These are phyloP conservation scores for Germaria angustata DNA, from an alignment of 2,888 invertebrate species.

Conservation along the genomic window DNA sequence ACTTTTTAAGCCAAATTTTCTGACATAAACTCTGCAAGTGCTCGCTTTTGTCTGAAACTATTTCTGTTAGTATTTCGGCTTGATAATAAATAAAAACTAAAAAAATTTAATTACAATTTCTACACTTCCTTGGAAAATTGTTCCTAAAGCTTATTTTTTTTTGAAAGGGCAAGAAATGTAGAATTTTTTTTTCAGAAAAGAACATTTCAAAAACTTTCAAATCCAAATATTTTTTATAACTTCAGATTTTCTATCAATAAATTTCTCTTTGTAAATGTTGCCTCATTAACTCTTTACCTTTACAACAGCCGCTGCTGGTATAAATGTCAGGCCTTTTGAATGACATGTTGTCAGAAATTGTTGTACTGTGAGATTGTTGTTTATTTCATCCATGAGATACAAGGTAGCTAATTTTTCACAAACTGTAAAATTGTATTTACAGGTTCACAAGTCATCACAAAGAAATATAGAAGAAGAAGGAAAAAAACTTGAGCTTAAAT, in stretches of 20 bases:
- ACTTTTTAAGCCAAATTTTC: no score
- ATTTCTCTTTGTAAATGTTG: not conserved
- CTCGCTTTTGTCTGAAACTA: no score
- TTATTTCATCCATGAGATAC: constrained; percentile 21
- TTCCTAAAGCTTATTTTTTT: no score
- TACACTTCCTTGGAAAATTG: no score
- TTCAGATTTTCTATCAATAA: not conserved
- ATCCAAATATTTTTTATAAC: no score
- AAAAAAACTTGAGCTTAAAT: not conserved
- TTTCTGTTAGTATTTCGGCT: no score
- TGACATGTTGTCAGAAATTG: constrained; percentile 19
- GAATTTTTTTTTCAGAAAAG: no score
- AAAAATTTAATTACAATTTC: no score
- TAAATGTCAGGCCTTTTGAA: not conserved
- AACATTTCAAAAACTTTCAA: no score
- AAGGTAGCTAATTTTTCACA: constrained; percentile 49
- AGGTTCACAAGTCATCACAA: constrained; percentile 52
- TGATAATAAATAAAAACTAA: no score
- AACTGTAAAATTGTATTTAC: constrained; percentile 44
- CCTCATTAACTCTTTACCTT: not conserved
- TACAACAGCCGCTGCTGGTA: not conserved
- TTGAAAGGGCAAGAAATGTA: no score
- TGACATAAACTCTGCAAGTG: no score
- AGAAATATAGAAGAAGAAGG: not conserved
- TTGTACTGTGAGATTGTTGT: not conserved